phyloP scores from a whole-genome alignment of 1,140 invertebrate genomes.

The Brachionus paranguensis region DNA sequence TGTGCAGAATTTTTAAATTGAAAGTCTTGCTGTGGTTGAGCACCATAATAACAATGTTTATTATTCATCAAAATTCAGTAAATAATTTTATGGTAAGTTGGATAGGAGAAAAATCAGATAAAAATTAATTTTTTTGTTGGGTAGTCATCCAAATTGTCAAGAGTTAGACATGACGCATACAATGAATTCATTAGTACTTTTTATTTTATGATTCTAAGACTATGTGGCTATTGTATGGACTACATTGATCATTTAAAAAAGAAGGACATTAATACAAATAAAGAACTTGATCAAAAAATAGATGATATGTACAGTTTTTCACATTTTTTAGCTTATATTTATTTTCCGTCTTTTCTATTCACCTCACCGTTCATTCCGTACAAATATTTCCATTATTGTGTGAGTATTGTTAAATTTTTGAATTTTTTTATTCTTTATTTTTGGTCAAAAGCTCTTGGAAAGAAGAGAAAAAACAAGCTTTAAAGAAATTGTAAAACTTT shows the following conservation, averaged over 20 bases:
- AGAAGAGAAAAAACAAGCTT: neutral
- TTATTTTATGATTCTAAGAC: slow-evolving; percentile 18
- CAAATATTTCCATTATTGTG: neutral
- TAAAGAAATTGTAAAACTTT: neutral
- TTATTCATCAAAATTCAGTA: neutral
- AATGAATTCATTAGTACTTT: neutral
- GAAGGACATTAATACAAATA: neutral
- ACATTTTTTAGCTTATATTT: neutral
- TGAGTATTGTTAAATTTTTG: neutral
- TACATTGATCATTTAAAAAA: neutral
- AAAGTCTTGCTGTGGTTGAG: neutral
- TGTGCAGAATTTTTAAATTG: neutral
- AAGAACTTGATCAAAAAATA: neutral
- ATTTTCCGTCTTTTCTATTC: slow-evolving; percentile 26
- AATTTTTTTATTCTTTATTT: neutral
- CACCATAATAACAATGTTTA: neutral
- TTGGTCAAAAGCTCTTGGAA: neutral
- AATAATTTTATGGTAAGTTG: neutral
- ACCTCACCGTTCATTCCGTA: slow-evolving; percentile 14
- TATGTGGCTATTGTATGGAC: neutral
- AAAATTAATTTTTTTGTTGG: neutral
- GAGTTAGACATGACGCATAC: neutral
- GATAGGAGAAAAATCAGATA: neutral
- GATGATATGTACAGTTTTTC: neutral
- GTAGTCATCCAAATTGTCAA: neutral